Evolutionary conservation across 2,888 invertebrate genomes (phyloP), one percentile per base, ranked within the genome.

Genomic region (Plagodis pulveraria): DNA sequence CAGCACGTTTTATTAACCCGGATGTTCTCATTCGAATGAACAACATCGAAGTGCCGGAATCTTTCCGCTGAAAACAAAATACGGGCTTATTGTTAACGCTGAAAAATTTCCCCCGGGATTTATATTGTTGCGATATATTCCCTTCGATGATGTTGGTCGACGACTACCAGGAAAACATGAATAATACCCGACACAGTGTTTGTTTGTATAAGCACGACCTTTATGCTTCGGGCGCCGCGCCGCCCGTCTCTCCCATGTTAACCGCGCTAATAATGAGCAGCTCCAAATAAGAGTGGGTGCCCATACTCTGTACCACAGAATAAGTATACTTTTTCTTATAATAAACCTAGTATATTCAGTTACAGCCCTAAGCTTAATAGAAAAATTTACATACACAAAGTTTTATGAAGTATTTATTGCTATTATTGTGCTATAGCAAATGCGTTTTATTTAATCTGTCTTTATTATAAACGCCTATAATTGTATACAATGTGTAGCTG

Each of bases 41-140:
- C 63, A 70, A 69, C 65, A 66, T 63, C 60, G 61, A 63, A 67
- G 63, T 67, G 55, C 57, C 64, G 51, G 69, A 77, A 74, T 74
- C 75, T 78, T 73, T 73, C 63, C 62, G 50, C 58, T 60, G 62
- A 67, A 70, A 79, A 78, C 76, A 78, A 77, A 77, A 77, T 75
- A 76, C 69, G 61, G 64, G 70, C 72, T 76, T 77, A 79, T 76
- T 78, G 76, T 78, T 73, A 76, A 73, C 69, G 74, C 63, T 77
- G 72, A 76, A 79, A 74, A 74, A 77, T 75, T 76, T 81, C 77
- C 77, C 77, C 12, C 34, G 73, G 73, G 78, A 67, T 72, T 74
- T 72, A 67, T 68, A 73, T 73, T 74, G 72, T 73, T 73, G 67
- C 69, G 69, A 74, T 74, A 75, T 75, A 71, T 76, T 67, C 65